Conservation (phyloP, 2,888 invertebrate species). For the Clunio marinus region DNA sequence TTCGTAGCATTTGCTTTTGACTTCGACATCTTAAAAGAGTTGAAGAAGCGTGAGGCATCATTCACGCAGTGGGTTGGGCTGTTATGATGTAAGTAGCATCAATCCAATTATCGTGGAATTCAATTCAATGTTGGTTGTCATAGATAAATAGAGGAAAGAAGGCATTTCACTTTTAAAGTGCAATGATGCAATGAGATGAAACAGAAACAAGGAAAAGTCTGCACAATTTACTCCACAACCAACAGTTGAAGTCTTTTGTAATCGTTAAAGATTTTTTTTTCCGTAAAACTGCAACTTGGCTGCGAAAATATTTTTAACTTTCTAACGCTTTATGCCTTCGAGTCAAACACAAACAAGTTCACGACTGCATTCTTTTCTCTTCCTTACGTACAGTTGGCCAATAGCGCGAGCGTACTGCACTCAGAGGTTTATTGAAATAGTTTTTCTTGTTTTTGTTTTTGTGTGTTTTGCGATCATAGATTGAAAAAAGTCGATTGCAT, state of each 20-base stretch:
- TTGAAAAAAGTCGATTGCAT: background rate
- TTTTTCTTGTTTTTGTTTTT: too few species aligned
- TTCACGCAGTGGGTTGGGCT: background rate
- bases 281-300: background rate
- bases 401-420: background rate
- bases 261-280: background rate
- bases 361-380: slow-evolving; percentile 5
- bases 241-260: slow-evolving; percentile 1
- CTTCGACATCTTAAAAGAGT: too few species aligned
- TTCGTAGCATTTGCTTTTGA: too few species aligned
- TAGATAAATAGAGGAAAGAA: slow-evolving; percentile 17
- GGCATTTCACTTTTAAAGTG: slow-evolving; percentile 15
- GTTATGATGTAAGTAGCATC: background rate
- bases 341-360: slow-evolving; percentile 27
- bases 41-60: background rate
- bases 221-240: too few species aligned
- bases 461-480: background rate
- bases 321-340: background rate
- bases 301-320: slow-evolving; percentile 24
- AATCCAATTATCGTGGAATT: slow-evolving; percentile 9
- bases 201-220: slow-evolving; percentile 3
- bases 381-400: slow-evolving; percentile 5
- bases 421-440: background rate
- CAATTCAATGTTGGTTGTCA: slow-evolving; percentile 19
- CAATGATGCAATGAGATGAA: slow-evolving; percentile 13